Conservation (phyloP, 2,113 vertebrate species). For the Panthera leo region DNA sequence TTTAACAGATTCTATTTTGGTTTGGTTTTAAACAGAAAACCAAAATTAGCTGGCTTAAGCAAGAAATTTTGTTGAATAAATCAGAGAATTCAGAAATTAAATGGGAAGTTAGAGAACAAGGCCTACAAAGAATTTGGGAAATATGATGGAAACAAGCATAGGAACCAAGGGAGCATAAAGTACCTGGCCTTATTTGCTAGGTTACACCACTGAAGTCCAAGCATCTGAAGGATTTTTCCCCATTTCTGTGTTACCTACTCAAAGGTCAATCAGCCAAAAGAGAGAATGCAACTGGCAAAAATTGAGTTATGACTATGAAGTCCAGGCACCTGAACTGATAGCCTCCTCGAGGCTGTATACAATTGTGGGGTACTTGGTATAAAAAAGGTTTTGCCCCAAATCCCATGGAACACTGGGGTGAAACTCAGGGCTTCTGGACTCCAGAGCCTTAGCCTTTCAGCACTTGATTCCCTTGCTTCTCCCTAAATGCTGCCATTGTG, state of each 20-base stretch:
- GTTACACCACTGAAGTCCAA: not conserved
- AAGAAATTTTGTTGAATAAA: conserved; percentile 30
- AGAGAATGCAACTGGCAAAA: not conserved
- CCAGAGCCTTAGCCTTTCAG: not conserved
- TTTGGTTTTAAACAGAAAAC: conserved; percentile 16
- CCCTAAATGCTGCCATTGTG: not conserved
- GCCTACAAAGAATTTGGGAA: not conserved
- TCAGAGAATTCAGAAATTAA: conserved; percentile 16
- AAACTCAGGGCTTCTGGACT: not conserved
- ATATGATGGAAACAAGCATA: not conserved
- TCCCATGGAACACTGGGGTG: not conserved
- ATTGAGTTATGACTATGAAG: not conserved
- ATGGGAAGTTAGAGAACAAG: not conserved
- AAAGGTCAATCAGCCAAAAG: not conserved
- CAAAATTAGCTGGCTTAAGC: not conserved
- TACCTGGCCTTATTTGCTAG: not conserved
- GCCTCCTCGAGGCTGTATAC: not conserved
- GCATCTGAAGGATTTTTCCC: not conserved
- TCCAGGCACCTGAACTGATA: not conserved
- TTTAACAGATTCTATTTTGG: not conserved
- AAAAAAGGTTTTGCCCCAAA: not conserved
- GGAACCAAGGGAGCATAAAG: not conserved
- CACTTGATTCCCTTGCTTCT: not conserved
- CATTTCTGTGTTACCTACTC: not conserved
- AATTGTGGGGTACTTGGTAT: not conserved